Evolutionary conservation across 2,113 vertebrate species (phyloP), one percentile per base, ranked within the genome.

Genomic region (Burhinus oedicnemus): DNA sequence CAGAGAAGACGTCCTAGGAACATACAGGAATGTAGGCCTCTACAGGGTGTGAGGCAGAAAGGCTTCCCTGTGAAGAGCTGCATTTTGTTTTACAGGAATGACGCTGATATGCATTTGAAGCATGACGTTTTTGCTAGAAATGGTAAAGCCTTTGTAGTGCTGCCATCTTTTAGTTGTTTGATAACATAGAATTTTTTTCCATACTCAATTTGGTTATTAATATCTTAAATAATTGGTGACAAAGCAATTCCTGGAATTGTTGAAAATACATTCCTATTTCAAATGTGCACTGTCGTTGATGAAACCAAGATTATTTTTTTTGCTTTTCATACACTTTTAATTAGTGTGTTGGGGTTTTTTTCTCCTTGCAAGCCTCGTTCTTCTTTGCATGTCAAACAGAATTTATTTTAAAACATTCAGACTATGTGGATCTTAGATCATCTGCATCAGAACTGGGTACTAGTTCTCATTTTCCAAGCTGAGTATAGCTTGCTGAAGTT

Each of bases 331-430:
- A 52, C 14, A 61, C 15, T 71, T 54, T 49, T 32, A 62, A 68
- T 79, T 68, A 44, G 8, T 4, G 5, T 11, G 12, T 10, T 40
- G 2, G 3, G 0, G 9, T 9, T 54, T 47, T 62, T 3, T 36
- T 65, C 36, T 76, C 6, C 15, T 71, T 76, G 16, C 6, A 89
- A 71, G 12, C 6, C 8, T 60, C 1, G 1, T 55, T 62, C 12
- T 77, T 81, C 57, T 71, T 61, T 57, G 16, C 7, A 32, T 29
- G 25, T 61, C 72, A 55, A 82, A n/a, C 11, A 72, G 18, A 62
- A 54, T 36, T 42, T 25, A 83, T 62, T 82, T 82, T 57, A 21
- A 68, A 77, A 17, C 12, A 30, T 74, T 80, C 9, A n/a, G 36
- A n/a, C 25, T 64, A 3, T 84, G 47, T 47, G 23, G 9, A 44